Conservation (phyloP, 2,888 invertebrate genomes). For the Rotaria magnacalcarata region DNA sequence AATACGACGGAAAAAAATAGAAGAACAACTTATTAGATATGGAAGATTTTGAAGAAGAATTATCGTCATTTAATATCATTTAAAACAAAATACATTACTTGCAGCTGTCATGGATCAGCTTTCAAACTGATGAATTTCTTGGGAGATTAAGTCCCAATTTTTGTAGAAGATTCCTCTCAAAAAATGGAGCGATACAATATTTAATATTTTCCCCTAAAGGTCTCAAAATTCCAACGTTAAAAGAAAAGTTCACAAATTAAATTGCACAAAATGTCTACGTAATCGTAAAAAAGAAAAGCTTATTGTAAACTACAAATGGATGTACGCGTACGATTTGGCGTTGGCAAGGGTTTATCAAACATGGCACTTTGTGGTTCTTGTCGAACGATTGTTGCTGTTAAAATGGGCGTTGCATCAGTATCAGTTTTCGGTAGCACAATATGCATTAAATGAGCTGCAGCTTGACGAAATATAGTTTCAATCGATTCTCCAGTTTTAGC, state of each 20-base stretch:
- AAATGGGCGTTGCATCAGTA: neutral
- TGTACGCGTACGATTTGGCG: neutral
- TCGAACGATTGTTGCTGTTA: neutral
- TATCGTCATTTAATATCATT: too few relatives aligned
- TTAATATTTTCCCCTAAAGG: too few relatives aligned
- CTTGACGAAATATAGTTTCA: slow-evolving; percentile 33
- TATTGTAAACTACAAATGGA: slow-evolving; percentile 15
- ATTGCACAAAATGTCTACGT: neutral
- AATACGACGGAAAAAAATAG: too few relatives aligned
- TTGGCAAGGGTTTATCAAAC: neutral
- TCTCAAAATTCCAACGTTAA: too few relatives aligned
- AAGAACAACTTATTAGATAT: too few relatives aligned
- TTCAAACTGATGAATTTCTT: too few relatives aligned
- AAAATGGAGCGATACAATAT: too few relatives aligned
- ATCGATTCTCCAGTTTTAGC: slow-evolving; percentile 64
- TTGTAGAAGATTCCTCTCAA: too few relatives aligned
- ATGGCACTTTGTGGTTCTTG: neutral
- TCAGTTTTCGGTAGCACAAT: neutral
- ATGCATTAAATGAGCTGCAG: neutral
- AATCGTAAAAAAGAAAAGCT: neutral
- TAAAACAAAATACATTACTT: too few relatives aligned
- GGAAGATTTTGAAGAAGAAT: too few relatives aligned
- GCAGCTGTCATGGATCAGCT: too few relatives aligned
- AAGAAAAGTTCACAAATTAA: neutral
- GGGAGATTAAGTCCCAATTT: too few relatives aligned